phyloP scores from a whole-genome alignment of 53 echinoderm and acorn worm species.

The Astropecten irregularis region DNA sequence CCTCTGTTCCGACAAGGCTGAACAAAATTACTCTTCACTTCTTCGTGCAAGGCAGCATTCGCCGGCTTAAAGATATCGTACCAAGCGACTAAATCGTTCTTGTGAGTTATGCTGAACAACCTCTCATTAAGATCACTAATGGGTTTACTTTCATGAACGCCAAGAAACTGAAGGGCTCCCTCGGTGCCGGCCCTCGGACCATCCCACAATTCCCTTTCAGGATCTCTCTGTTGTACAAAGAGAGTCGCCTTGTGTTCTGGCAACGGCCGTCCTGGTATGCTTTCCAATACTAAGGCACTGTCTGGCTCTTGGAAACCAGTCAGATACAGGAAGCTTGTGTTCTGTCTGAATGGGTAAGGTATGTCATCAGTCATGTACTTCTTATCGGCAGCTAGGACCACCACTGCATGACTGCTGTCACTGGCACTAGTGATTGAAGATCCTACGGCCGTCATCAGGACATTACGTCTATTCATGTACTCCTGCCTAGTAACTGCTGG shows the following conservation, averaged over 20 bases:
- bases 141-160: slow-evolving; percentile 77
- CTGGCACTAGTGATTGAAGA: slow-evolving; percentile 61
- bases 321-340: slow-evolving; percentile 88
- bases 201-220: slow-evolving; percentile 95
- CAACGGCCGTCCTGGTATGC: slow-evolving; percentile 59
- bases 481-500: slow-evolving; percentile 78
- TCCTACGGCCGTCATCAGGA: slow-evolving; percentile 80
- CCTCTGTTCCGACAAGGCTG: slow-evolving; percentile 79
- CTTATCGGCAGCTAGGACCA: slow-evolving; percentile 74
- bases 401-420: slow-evolving; percentile 74
- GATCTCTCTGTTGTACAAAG: slow-evolving; percentile 86
- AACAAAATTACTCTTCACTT: slow-evolving; percentile 73
- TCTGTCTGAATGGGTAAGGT: slow-evolving; percentile 95
- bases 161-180: slow-evolving; percentile 85
- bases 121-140: slow-evolving; percentile 71
- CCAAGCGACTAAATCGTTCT: slow-evolving; percentile 73
- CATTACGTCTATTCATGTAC: slow-evolving; percentile 63
- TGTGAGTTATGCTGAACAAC: slow-evolving; percentile 58
- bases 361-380: slow-evolving; percentile 97
- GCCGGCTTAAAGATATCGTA: slow-evolving; percentile 85
- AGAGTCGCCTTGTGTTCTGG: slow-evolving; percentile 87
- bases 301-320: slow-evolving; percentile 96
- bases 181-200: slow-evolving; percentile 88
- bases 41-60: slow-evolving; percentile 69
- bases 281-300: slow-evolving; percentile 89